Evolutionary conservation across 2,888 invertebrate genomes (phyloP).

Genomic region (Lampropteryx suffumata): DNA sequence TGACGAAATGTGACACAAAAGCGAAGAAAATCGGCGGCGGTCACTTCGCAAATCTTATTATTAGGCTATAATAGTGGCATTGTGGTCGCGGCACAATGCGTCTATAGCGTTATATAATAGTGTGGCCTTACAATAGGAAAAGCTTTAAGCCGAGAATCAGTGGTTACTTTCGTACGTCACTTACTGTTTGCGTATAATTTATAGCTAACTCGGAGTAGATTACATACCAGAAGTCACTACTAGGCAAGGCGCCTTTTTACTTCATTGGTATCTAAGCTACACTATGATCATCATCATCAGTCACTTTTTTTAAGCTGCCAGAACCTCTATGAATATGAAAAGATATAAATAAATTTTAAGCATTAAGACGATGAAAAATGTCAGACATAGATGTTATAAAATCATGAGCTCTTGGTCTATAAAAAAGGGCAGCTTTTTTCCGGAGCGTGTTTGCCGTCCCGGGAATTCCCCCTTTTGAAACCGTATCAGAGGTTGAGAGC

Average conservation of each 20-base stretch:
- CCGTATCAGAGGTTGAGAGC: constrained; percentile 18
- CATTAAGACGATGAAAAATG: too few species aligned
- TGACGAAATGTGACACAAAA: constrained; percentile 36
- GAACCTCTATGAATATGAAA: too few species aligned
- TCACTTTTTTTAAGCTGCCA: too few species aligned
- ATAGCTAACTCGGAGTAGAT: too few species aligned
- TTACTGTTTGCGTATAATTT: neutral
- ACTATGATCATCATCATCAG: too few species aligned
- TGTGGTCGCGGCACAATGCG: constrained; percentile 50
- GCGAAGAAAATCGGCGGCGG: constrained; percentile 13
- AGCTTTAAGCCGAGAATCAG: neutral
- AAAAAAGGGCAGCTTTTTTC: constrained; percentile 5
- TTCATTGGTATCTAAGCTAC: too few species aligned
- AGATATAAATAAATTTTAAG: too few species aligned
- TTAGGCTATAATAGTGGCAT: constrained; percentile 48
- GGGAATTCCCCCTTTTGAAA: constrained; percentile 14
- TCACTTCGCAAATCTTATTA: constrained; percentile 27
- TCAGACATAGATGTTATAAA: neutral
- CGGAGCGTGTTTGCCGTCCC: constrained; percentile 11
- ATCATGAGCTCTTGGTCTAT: neutral
- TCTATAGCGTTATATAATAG: constrained; percentile 56
- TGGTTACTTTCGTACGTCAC: neutral
- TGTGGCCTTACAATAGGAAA: constrained; percentile 1
- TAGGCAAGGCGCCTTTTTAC: too few species aligned
- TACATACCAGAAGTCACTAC: too few species aligned